Evolutionary conservation across 1,140 invertebrate genomes (phyloP).

Genomic region (Drosophila ironensis): DNA sequence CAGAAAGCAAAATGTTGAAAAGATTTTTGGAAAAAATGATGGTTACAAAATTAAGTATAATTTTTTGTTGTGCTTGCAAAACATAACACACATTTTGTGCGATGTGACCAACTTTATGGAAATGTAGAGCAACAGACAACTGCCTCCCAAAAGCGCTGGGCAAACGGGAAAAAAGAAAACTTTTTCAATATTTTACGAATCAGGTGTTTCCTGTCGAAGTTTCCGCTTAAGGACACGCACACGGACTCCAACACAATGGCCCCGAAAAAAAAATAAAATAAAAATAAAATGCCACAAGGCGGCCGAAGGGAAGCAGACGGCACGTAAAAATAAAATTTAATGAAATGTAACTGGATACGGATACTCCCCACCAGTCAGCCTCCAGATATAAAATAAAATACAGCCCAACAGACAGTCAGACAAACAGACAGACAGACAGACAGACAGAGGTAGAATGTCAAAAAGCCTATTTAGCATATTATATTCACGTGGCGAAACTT

Average conservation of each 20-base stretch:
- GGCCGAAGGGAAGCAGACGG: constrained; percentile 34
- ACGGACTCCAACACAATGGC: constrained; percentile 20
- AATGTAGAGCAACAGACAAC: constrained; percentile 20
- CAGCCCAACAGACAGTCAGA: no score
- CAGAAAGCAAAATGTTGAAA: no score
- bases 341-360: constrained; percentile 77
- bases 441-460: constrained; percentile 69
- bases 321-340: constrained; percentile 79
- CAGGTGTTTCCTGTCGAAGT: constrained; percentile 80
- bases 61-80: no score
- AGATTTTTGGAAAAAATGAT: background rate
- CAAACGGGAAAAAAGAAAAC: constrained; percentile 38
- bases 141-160: constrained; percentile 12
- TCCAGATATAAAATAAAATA: background rate
- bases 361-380: background rate
- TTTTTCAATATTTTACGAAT: constrained; percentile 81
- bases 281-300: constrained; percentile 52
- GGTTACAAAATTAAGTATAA: no score
- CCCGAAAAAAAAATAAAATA: no score
- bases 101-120: no score
- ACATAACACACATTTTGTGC: no score
- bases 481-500: constrained; percentile 66
- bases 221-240: constrained; percentile 77
- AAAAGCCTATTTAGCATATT: constrained; percentile 80
- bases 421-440: constrained; percentile 14